Percentiles rank a stretch among this genome's conserved stretches.
Conservation (phyloP, 2,113 vertebrate species). For the Pantherophis guttatus region DNA sequence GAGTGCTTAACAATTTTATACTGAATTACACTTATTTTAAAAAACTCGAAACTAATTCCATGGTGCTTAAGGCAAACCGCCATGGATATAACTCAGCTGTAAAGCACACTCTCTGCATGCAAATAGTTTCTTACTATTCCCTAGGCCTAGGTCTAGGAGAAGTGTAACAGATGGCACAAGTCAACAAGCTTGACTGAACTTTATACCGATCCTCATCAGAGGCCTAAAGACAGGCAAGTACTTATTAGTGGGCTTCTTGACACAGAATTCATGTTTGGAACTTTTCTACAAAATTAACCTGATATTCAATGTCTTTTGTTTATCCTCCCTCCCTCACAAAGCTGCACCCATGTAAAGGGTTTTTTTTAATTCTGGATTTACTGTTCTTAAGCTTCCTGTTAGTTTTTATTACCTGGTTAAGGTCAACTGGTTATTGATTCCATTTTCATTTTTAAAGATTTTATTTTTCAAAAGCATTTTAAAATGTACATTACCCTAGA, state of each 20-base stretch:
- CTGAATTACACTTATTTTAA: neutral
- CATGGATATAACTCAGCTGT: neutral
- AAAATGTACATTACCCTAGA: neutral
- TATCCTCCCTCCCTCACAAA: neutral
- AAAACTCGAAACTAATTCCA: neutral
- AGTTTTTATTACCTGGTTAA: neutral
- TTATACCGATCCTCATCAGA: neutral
- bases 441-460: neutral
- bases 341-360: neutral
- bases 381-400: neutral
- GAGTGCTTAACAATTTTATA: neutral
- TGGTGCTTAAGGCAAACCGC: neutral
- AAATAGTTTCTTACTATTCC: neutral
- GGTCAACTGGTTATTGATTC: neutral
- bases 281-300: neutral
- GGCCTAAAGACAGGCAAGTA: neutral
- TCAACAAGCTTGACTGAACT: neutral
- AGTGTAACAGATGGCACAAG: neutral
- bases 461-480: neutral
- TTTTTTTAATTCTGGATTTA: neutral
- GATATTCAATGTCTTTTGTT: neutral
- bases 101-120: neutral
- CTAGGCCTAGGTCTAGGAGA: neutral
- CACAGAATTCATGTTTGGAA: neutral
- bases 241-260: neutral